phyloP scores from a whole-genome alignment of 2,888 invertebrate species.

The Invenusta paracnida region DNA sequence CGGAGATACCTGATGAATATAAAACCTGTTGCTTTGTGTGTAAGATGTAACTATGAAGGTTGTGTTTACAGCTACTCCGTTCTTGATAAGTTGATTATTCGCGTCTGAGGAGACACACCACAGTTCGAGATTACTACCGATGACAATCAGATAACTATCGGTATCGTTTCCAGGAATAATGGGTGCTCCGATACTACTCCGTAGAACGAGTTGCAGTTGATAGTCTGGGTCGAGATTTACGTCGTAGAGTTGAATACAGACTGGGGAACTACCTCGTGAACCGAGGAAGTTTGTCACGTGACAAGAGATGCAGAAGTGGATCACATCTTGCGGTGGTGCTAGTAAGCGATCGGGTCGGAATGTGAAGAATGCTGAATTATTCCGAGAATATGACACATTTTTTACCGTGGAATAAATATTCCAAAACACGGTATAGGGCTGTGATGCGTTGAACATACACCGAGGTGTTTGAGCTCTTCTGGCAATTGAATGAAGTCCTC shows the following conservation, averaged over 20 bases:
- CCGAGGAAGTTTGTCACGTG: not conserved
- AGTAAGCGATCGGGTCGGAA: no score
- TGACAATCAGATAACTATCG: not conserved
- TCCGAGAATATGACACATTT: no score
- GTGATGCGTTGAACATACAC: not conserved
- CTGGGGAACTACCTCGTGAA: not conserved
- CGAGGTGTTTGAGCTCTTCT: not conserved
- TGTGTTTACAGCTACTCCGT: not conserved
- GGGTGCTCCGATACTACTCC: not conserved
- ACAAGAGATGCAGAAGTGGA: not conserved
- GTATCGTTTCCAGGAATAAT: not conserved
- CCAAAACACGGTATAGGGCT: not conserved
- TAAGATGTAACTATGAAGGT: not conserved
- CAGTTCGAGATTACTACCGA: not conserved
- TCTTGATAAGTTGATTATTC: not conserved
- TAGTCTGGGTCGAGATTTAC: not conserved
- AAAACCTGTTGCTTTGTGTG: not conserved
- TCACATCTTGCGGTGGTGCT: not conserved
- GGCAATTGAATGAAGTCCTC: not conserved
- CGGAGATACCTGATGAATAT: not conserved
- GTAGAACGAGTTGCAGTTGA: not conserved
- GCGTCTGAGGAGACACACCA: not conserved
- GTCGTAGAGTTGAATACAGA: not conserved
- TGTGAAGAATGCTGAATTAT: not conserved
- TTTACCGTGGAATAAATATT: no score